Percentiles rank a stretch among this genome's conserved stretches.
These are phyloP conservation scores for Cydia pomonella DNA, from an alignment of 1,140 invertebrate genomes.

Conservation along the genomic window DNA sequence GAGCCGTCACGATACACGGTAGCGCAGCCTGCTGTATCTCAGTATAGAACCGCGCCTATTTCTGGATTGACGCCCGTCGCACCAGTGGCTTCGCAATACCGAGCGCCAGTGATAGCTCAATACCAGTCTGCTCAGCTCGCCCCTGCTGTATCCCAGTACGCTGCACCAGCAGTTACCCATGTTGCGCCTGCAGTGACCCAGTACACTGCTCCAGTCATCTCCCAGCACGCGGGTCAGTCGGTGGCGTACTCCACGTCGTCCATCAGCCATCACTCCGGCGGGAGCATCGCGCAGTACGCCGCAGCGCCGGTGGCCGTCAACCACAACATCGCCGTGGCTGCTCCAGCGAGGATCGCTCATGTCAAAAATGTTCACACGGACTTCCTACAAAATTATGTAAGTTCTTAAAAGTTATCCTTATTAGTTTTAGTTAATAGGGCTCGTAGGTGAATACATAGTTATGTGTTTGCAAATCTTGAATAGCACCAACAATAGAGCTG, in stretches of 20 bases:
- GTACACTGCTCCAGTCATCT: constrained; percentile 44
- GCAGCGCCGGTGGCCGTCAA: constrained; percentile 39
- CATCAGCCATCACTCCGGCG: constrained; percentile 44
- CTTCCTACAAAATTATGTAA: constrained; percentile 83
- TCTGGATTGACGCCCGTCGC: constrained; percentile 33
- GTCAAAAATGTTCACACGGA: constrained; percentile 81
- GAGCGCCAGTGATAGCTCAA: constrained; percentile 39
- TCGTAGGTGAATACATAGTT: not conserved
- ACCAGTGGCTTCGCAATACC: constrained; percentile 23
- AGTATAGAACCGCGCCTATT: constrained; percentile 37
- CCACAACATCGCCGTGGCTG: constrained; percentile 36
- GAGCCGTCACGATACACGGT: constrained; percentile 39
- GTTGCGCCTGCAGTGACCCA: constrained; percentile 44
- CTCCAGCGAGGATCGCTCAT: constrained; percentile 42
- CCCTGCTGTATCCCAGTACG: constrained; percentile 28
- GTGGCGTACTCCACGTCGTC: constrained; percentile 37
- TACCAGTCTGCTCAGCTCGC: constrained; percentile 29
- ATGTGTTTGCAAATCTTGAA: constrained; percentile 13
- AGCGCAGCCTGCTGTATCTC: constrained; percentile 36
- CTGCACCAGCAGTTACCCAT: constrained; percentile 46
- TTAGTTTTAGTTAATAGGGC: too few relatives aligned
- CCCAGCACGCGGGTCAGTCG: constrained; percentile 36
- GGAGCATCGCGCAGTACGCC: constrained; percentile 41
- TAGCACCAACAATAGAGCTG: not conserved
- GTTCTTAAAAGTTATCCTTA: constrained; percentile 47